Conservation (phyloP, 2,113 vertebrate species). For the Engystomops pustulosus region DNA sequence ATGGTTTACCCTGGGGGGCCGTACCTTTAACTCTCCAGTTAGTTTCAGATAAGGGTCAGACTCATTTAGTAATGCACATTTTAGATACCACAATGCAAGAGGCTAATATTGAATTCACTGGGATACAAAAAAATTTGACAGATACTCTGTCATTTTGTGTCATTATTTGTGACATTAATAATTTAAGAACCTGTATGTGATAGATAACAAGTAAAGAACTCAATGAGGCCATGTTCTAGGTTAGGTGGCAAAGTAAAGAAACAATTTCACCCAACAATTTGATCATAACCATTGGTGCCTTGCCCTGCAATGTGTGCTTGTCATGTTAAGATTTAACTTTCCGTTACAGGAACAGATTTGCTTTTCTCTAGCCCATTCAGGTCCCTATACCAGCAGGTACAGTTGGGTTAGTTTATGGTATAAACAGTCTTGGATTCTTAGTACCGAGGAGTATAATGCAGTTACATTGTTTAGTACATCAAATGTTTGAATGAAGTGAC, state of each 20-base stretch:
- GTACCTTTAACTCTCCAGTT: background rate
- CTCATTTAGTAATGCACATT: background rate
- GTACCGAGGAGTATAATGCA: background rate
- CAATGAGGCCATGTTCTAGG: background rate
- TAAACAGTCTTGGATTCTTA: background rate
- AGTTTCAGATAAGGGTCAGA: background rate
- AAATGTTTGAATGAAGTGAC: background rate
- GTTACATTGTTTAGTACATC: background rate
- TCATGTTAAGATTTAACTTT: background rate
- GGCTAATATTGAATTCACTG: no score
- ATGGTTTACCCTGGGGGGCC: slow-evolving; percentile 1
- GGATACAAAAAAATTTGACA: no score
- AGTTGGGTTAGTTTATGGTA: background rate
- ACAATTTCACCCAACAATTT: no score
- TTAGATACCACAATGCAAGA: no score
- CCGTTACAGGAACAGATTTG: background rate
- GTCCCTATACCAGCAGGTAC: background rate
- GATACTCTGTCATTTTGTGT: no score
- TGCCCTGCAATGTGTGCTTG: background rate
- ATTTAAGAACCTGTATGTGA: background rate
- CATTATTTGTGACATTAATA: no score
- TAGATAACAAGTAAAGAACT: background rate
- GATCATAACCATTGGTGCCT: no score
- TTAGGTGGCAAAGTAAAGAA: no score
- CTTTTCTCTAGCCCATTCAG: background rate